Evolutionary conservation across 2,888 invertebrate genomes (phyloP), one percentile per base, ranked within the genome.

Genomic region (Andrena dorsata): DNA sequence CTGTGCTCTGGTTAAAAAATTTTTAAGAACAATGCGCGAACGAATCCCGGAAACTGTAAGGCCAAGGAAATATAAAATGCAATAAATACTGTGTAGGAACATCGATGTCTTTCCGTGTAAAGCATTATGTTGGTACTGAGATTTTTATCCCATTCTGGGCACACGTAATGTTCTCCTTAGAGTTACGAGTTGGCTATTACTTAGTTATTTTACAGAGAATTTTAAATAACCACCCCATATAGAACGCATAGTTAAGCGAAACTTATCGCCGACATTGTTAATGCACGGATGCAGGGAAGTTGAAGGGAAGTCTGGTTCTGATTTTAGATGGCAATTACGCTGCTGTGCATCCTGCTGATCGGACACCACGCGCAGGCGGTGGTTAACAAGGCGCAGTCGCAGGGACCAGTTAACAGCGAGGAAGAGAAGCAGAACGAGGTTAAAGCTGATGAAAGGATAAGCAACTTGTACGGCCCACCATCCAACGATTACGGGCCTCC

Each of bases 361-460:
- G 81, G 82, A 23, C 89, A 91, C 26, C 86, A 90, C 1, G 90
- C 84, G 32, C 79, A 85, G 8, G 93, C 91, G 28, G 93, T 94
- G 41, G 86, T 93, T 51, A 94, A 93, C 86, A 92, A 93, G 75
- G 86, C 84, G 16, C 64, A 74, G 23, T 64, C 81, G 35, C 77
- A 80, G 56, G 49, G 63, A 30, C 10, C 78, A 7, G 71, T 84
- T 47, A 87, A 83, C 35, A 76, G 64, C 41, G 88, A 90, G 41
- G 89, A 91, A 32, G 89, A 89, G 10, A 90, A 88, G 28, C 76
- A 83, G 35, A 89, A 88, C 26, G 89, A 88, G 28, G 81, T 86
- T 13, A 87, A 85, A 6, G 92, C 92, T 4, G 91, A 92, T 66
- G 93, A 94, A 30, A 92, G 93, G 85, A 91, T 93, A 85, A 92